phyloP scores from a whole-genome alignment of 1,140 invertebrate genomes.

The Gonatopus flavifemur region DNA sequence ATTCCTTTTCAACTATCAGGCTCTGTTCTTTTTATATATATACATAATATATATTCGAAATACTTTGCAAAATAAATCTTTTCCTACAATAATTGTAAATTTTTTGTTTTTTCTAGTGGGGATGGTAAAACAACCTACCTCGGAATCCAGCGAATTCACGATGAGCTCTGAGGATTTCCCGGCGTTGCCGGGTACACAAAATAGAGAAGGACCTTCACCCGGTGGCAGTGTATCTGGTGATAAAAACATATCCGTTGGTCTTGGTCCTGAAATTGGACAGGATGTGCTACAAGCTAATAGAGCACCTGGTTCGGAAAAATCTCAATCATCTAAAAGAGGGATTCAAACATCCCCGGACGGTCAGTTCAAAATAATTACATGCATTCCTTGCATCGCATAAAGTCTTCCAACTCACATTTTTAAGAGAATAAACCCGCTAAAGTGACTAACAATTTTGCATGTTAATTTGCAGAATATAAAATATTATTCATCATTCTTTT shows the following conservation, averaged over 20 bases:
- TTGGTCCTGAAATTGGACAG: conserved; percentile 54
- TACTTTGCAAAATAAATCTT: conserved; percentile 11
- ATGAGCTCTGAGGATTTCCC: conserved; percentile 99
- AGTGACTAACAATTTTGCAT: no score
- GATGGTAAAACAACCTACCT: conserved; percentile 93
- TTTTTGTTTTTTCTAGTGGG: conserved; percentile 68
- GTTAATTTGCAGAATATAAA: no score
- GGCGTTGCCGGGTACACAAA: conserved; percentile 80
- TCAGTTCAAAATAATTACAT: conserved; percentile 48
- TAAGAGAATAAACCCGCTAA: no score
- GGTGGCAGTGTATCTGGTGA: conserved; percentile 59
- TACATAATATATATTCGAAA: no score
- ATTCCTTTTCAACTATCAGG: no score
- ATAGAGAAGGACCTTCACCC: conserved; percentile 60
- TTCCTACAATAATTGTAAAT: conserved; percentile 1
- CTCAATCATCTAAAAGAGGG: conserved; percentile 69
- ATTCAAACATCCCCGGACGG: conserved; percentile 95
- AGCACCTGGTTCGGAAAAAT: conserved; percentile 55
- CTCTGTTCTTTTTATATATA: no score
- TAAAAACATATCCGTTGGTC: conserved; percentile 60
- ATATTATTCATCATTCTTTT: background rate
- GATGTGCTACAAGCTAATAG: conserved; percentile 54
- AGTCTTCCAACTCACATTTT: no score
- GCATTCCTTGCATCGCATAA: no score
- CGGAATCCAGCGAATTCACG: conserved; percentile 91